Percentiles rank a stretch among this genome's conserved stretches.
These are phyloP conservation scores for Phasianus colchicus DNA, from an alignment of 2,113 vertebrate species.

Conservation along the genomic window DNA sequence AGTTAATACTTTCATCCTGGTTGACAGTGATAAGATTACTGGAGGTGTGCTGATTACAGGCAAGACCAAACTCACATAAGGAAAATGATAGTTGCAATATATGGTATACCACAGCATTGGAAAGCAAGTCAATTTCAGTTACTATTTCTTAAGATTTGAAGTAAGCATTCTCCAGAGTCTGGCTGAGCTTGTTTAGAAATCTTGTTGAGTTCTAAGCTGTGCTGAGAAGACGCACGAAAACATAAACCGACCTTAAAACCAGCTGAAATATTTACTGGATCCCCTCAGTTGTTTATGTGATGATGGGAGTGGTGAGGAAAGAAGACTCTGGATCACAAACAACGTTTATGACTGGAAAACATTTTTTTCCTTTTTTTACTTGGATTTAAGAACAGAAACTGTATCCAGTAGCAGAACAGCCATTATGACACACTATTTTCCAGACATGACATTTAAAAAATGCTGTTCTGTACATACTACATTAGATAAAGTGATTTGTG, in stretches of 20 bases:
- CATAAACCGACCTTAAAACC: conserved; percentile 4
- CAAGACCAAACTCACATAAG: neutral
- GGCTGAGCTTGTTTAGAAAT: neutral
- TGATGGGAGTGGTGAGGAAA: neutral
- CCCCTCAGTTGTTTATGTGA: neutral
- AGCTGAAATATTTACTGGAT: neutral
- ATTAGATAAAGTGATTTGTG: neutral
- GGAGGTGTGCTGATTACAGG: conserved; percentile 25
- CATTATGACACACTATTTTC: neutral
- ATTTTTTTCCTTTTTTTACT: neutral
- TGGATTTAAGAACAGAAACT: neutral
- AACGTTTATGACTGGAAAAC: neutral
- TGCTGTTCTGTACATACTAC: neutral
- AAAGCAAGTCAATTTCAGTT: neutral
- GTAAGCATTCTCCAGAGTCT: neutral
- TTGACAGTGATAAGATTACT: conserved; percentile 35
- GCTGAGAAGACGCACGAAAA: neutral
- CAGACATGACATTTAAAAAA: neutral
- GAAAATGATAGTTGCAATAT: neutral
- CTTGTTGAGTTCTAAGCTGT: neutral
- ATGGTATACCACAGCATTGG: neutral
- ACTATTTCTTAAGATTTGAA: neutral
- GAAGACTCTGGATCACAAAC: neutral
- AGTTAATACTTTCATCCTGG: conserved; percentile 24
- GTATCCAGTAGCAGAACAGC: neutral